Conservation (phyloP, 2,888 invertebrate genomes). For the Drosophila vallismaia region DNA sequence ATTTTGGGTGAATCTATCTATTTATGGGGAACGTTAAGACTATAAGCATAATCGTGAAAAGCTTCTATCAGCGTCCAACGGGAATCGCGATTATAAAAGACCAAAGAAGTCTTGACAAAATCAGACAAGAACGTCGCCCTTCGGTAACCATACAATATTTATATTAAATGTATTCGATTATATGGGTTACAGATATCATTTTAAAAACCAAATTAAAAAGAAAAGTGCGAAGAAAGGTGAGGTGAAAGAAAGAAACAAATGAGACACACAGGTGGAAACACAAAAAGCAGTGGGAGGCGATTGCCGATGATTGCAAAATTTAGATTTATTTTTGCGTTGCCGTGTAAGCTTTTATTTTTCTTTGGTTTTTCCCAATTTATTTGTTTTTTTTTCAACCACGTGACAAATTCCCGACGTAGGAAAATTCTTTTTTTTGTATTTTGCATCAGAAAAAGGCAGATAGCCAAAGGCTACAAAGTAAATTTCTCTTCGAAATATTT, state of each 20-base stretch:
- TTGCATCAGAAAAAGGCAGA: constrained; percentile 24
- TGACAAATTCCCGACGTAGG: constrained; percentile 44
- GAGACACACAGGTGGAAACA: not conserved
- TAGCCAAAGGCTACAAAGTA: constrained; percentile 44
- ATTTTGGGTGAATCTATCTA: not conserved
- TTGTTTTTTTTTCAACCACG: constrained; percentile 32
- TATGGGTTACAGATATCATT: not conserved
- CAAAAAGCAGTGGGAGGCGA: constrained; percentile 19
- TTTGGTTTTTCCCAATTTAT: constrained; percentile 1
- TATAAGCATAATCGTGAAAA: not conserved
- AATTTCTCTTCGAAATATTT: not conserved
- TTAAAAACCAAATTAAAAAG: not conserved
- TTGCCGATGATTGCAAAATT: constrained; percentile 46
- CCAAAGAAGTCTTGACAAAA: no score
- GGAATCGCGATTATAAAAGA: not conserved
- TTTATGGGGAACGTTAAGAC: not conserved
- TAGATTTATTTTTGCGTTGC: constrained; percentile 59
- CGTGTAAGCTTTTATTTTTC: constrained; percentile 47
- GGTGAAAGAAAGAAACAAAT: no score
- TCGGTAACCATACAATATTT: no score
- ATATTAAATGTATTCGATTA: not conserved
- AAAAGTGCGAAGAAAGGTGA: not conserved
- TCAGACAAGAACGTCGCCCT: no score
- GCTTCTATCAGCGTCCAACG: not conserved
- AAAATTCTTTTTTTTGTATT: constrained; percentile 24